Percentiles rank a stretch among this genome's conserved stretches.
Conservation (phyloP, 2,797 vertebrate genomes). For the Leucoraja ocellata region DNA sequence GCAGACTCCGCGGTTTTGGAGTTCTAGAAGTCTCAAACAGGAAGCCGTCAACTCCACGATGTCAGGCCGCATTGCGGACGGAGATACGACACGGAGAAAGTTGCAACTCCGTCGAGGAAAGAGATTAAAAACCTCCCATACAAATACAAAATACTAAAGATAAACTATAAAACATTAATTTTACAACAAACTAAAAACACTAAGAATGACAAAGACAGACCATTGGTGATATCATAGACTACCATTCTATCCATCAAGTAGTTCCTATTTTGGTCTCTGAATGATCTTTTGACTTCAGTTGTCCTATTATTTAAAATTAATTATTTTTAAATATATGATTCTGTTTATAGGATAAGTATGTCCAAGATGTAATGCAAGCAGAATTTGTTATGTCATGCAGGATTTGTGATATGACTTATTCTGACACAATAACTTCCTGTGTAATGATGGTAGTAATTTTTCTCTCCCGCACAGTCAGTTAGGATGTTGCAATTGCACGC, state of each 20-base stretch:
- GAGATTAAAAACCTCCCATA: no score
- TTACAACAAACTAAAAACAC: no score
- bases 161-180: no score
- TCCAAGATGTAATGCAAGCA: not conserved
- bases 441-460: not conserved
- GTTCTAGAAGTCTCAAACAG: no score
- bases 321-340: not conserved
- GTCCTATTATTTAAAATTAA: not conserved
- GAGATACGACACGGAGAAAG: no score
- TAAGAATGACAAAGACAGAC: no score
- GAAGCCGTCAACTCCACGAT: no score
- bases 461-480: no score
- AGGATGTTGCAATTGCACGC: not conserved
- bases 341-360: not conserved
- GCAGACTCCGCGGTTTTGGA: no score
- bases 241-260: not conserved
- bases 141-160: no score
- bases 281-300: not conserved
- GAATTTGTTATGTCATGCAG: not conserved
- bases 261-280: not conserved
- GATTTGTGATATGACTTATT: not conserved
- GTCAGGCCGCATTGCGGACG: no score
- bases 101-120: no score
- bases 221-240: not conserved
- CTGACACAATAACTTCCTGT: not conserved